Evolutionary conservation across 2,113 vertebrate genomes (phyloP).

Genomic region (Bos indicus): DNA sequence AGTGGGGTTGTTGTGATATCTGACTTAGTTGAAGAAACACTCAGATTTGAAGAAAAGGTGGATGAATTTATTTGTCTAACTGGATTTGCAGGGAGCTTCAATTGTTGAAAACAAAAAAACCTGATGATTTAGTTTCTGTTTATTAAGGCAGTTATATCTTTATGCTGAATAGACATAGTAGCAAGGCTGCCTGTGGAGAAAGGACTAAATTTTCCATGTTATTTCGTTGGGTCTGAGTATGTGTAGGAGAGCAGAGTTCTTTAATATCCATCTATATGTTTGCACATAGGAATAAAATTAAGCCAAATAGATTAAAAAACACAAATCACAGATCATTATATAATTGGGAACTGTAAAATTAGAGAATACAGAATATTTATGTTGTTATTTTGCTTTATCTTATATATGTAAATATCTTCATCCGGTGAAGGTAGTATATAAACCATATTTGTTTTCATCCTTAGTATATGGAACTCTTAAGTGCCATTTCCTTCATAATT

Average conservation of each 20-base stretch:
- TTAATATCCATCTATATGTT: not conserved
- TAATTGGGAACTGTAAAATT: not conserved
- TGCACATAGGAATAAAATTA: constrained; percentile 6
- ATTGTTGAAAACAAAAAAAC: not conserved
- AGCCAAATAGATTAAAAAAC: not conserved
- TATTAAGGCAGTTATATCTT: not conserved
- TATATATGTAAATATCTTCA: not conserved
- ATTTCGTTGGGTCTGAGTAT: constrained; percentile 2
- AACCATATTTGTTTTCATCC: not conserved
- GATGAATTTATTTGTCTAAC: not conserved
- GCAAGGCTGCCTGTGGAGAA: not conserved
- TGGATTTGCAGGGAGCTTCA: not conserved
- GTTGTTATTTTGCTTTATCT: constrained; percentile 25
- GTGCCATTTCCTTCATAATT: not conserved
- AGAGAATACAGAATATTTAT: not conserved
- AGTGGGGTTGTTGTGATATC: not conserved
- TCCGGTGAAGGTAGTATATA: not conserved
- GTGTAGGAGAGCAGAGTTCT: constrained; percentile 7
- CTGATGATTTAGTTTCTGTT: not conserved
- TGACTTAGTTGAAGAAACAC: constrained; percentile 23
- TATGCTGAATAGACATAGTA: not conserved
- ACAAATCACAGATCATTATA: not conserved
- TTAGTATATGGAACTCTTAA: not conserved
- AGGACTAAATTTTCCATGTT: not conserved
- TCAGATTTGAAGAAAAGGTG: constrained; percentile 39